Conservation (phyloP, 2,113 vertebrate genomes). For the Vombatus ursinus region DNA sequence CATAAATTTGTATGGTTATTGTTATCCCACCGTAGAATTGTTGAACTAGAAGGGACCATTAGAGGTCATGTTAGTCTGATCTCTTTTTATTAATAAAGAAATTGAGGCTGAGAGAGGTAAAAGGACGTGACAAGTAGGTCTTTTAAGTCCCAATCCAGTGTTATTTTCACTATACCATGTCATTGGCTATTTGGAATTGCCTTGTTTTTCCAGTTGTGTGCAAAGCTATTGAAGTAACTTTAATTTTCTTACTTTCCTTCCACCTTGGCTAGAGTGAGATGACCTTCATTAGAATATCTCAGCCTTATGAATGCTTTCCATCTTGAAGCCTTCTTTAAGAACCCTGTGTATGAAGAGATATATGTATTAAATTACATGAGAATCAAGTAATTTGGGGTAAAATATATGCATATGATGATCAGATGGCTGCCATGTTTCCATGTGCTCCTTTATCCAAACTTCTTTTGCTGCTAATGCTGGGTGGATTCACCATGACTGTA, state of each 20-base stretch:
- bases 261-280: not conserved
- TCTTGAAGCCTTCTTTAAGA: conserved; percentile 6
- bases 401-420: not conserved
- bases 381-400: not conserved
- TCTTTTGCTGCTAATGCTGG: not conserved
- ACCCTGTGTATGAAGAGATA: conserved; percentile 37
- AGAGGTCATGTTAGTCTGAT: not conserved
- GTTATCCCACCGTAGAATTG: not conserved
- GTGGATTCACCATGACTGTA: not conserved
- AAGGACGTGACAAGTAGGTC: not conserved
- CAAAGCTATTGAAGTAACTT: not conserved
- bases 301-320: conserved; percentile 15
- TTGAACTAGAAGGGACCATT: not conserved
- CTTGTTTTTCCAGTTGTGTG: not conserved
- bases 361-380: not conserved
- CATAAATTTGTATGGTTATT: not conserved
- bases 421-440: not conserved
- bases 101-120: not conserved
- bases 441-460: not conserved
- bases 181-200: not conserved
- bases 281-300: conserved; percentile 7
- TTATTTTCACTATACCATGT: not conserved
- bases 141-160: not conserved
- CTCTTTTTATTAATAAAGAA: not conserved
- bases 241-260: conserved; percentile 32